Percentiles rank a stretch among this genome's conserved stretches.
phyloP scores from a whole-genome alignment of 2,888 invertebrate genomes.

The Drosophila acutilabella region DNA sequence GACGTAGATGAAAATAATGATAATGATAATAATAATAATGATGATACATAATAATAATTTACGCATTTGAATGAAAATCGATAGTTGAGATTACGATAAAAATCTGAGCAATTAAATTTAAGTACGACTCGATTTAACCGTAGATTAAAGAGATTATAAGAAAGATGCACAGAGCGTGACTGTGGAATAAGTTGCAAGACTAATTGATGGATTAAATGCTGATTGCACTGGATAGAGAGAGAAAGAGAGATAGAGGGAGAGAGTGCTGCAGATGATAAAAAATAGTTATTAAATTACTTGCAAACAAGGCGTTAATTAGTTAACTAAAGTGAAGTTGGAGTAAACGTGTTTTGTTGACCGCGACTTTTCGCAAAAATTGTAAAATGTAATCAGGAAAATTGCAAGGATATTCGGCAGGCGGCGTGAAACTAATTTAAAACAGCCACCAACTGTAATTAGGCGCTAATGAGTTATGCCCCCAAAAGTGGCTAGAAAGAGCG shows the following conservation, averaged over 20 bases:
- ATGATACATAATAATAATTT: constrained; percentile 23
- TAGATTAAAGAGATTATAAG: constrained; percentile 39
- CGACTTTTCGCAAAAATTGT: constrained; percentile 5
- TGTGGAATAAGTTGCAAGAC: constrained; percentile 27
- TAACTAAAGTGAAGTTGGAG: constrained; percentile 14
- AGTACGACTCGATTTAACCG: constrained; percentile 7
- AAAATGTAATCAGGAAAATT: constrained; percentile 51
- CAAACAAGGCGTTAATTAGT: constrained; percentile 13
- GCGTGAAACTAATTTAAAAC: constrained; percentile 61
- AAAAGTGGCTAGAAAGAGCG: constrained; percentile 4
- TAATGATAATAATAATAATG: constrained; percentile 3
- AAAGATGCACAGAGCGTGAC: constrained; percentile 34
- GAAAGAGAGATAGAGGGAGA: background rate
- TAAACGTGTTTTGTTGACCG: constrained; percentile 14
- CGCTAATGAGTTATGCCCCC: constrained; percentile 62
- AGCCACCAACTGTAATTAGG: constrained; percentile 64
- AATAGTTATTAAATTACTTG: constrained; percentile 7
- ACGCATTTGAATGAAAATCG: constrained; percentile 38
- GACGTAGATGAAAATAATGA: constrained; percentile 17
- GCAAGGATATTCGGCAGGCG: constrained; percentile 33
- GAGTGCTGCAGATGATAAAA: constrained; percentile 2
- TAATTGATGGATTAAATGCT: constrained; percentile 49
- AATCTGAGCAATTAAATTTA: constrained; percentile 20
- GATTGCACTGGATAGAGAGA: background rate
- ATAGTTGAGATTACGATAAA: constrained; percentile 46